phyloP scores from a whole-genome alignment of 1,140 invertebrate genomes.

The Apocrypta bakeri region DNA sequence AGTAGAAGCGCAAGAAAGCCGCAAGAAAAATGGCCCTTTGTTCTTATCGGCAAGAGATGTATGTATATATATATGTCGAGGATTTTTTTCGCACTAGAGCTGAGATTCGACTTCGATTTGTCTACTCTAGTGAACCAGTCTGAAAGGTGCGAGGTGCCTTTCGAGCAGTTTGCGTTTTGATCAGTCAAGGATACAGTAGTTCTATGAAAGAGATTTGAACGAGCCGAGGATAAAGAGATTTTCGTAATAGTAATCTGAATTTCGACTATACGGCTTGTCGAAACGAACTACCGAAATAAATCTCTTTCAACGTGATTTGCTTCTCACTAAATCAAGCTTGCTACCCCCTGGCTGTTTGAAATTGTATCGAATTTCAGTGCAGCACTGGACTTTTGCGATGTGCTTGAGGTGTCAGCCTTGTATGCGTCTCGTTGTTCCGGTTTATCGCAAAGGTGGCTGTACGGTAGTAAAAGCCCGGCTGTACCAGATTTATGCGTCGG shows the following conservation, averaged over 20 bases:
- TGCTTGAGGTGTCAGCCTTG: neutral
- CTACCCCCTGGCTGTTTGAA: neutral
- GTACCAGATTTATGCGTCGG: neutral
- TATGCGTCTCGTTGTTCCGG: neutral
- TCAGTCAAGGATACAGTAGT: too few species aligned
- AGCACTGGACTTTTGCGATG: neutral
- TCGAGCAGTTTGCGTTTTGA: too few species aligned
- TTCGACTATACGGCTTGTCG: neutral
- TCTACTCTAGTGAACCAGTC: too few species aligned
- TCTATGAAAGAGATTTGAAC: too few species aligned
- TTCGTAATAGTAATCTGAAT: too few species aligned
- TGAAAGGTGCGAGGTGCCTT: too few species aligned
- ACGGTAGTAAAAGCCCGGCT: neutral
- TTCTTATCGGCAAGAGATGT: neutral
- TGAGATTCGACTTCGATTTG: neutral
- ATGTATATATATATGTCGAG: too few species aligned
- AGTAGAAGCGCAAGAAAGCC: neutral
- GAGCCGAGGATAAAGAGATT: too few species aligned
- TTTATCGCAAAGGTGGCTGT: neutral
- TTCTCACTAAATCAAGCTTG: neutral
- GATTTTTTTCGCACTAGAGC: neutral
- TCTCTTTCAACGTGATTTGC: neutral
- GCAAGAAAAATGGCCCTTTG: neutral
- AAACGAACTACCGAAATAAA: neutral
- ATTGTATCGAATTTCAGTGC: conserved; percentile 2